A percentile compares a stretch with the other conserved stretches of the same genome.
phyloP scores from a whole-genome alignment of 2,888 invertebrate species.

The Amphipoea oculea region DNA sequence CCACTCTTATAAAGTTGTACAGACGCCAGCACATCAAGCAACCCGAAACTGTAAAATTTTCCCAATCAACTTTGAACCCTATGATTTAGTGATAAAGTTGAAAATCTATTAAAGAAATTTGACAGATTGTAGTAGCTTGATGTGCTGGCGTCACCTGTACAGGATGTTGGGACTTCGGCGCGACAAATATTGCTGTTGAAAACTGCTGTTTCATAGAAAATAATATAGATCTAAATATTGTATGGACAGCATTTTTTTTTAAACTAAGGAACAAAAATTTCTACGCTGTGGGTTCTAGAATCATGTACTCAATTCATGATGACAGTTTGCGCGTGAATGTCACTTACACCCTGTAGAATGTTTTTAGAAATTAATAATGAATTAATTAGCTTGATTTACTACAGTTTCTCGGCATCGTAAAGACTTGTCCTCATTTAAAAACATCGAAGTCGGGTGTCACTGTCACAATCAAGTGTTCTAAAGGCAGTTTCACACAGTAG shows the following conservation, averaged over 20 bases:
- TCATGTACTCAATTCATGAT: not conserved
- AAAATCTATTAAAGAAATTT: too few species aligned
- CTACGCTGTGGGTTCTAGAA: not conserved
- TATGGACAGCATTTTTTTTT: not conserved
- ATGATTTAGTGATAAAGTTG: too few species aligned
- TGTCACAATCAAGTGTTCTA: not conserved
- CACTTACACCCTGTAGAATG: not conserved
- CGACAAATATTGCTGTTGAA: too few species aligned
- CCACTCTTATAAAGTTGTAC: too few species aligned
- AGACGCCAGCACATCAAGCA: too few species aligned
- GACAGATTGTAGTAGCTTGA: too few species aligned
- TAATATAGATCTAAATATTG: too few species aligned
- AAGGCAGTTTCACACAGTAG: not conserved
- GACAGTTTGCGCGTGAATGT: not conserved
- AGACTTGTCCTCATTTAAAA: not conserved
- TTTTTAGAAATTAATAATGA: not conserved
- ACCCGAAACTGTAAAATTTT: too few species aligned
- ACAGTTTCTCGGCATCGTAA: not conserved
- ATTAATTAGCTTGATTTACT: not conserved
- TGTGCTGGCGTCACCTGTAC: too few species aligned
- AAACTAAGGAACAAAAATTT: not conserved
- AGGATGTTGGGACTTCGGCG: too few species aligned
- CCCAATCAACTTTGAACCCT: too few species aligned
- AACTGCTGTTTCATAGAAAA: too few species aligned
- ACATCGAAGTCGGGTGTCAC: not conserved